Base-by-base conservation (phyloP, 2,888 invertebrate species). In the Hipparchia semele region DNA sequence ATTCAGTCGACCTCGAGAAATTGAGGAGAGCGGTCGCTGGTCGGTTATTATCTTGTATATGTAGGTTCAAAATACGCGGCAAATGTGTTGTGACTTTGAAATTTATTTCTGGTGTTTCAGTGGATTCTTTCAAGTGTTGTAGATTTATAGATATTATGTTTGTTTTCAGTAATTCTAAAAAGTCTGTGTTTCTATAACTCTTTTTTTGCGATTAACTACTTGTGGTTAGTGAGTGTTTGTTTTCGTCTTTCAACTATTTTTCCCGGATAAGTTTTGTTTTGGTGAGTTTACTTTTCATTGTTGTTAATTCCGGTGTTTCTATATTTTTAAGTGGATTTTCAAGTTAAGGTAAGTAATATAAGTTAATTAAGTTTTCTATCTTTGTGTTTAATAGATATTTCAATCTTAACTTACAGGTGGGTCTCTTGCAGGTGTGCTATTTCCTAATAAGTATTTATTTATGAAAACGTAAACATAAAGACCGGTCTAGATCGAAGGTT, bases 1-100 rank as follows among this genome's bases (percentile, higher is more conserved):
- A 85, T 83, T 89, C 89, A 92, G 92, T 93, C 92, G 92, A 91
- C 93, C 93, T 92, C 92, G 91, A 85, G 82, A 81, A 76, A 62
- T 62, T 75, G 75, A 81, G 84, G 87, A 83, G 88, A 86, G 82
- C 86, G 87, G 83, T 75, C 78, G 79, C 75, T 79, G 75, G 69
- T 61, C 45, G 78, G 80, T 77, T 87, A 89, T 88, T 88, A 87
- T 88, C 82, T 88, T 88, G 77, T 75, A 75, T 83, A 39, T 39
- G 49, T 49, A 49, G 7, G 79, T 84, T 86, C 86, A 84, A 83
- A 85, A 80, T 86, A 85, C 90, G 91, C 89, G 89, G 85, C 85
- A 86, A 78, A 69, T 61, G 76, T 77, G 76, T 71, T 76, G 80
- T 77, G 77, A 62, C 69, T 69, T 60, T 74, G 68, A 65, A 68